Evolutionary conservation across 2,113 vertebrate species (phyloP), one percentile per base, ranked within the genome.

Genomic region (Ictidomys tridecemlineatus): DNA sequence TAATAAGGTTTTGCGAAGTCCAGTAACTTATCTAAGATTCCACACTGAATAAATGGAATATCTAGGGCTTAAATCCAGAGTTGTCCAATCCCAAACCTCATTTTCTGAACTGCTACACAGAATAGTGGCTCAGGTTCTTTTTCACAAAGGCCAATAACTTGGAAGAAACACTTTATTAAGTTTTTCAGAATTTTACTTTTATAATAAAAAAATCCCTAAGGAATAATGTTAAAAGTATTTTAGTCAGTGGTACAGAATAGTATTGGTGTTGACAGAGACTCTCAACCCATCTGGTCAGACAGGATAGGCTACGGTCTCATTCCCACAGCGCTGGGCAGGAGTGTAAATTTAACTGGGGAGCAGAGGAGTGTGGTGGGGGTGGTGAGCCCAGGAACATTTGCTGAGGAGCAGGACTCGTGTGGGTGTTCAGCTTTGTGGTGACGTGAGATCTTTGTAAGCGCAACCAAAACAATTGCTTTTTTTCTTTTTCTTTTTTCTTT

Each of bases 261-360:
- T 88, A 89, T 86, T 91, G 93, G 96, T 97, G 97, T 97, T 98
- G 95, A 96, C 96, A 97, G 95, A 96, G 82, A 91, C 95, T 95
- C 80, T 96, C 89, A 96, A 83, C 93, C 94, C 96, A 97, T 95
- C 77, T 97, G 94, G 95, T 76, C 74, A 78, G 86, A 78, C 69
- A 94, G 94, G 94, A 82, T 28, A 93, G 85, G 53, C 88, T 95
- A 30, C 1, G 1, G 85, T 73, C 78, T 78, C 24, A 4, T 94
- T 94, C 61, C 86, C 51, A 65, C 82, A 90, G 76, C 77, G 82
- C 96, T 97, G 94, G 97, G 85, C 88, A 91, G 14, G 83, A 87
- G 73, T 95, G 42, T 94, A 93, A 95, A 94, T 95, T 91, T 94
- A 97, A 86, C 89, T 37, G n/a, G 86, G 85, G 73, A 94, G 91